Conservation (phyloP, 1,140 invertebrate species). For the Drosophila leontia region DNA sequence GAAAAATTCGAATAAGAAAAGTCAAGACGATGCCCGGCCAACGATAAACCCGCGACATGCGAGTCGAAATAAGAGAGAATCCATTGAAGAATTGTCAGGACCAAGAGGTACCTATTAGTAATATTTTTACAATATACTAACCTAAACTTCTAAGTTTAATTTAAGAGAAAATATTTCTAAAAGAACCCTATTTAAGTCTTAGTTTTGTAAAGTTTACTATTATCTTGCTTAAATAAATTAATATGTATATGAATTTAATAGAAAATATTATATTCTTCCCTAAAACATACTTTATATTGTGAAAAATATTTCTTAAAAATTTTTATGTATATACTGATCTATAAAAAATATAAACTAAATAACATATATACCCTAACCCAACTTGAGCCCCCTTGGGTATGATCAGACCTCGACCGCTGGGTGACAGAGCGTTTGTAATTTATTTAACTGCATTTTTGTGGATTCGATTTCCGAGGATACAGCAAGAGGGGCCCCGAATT, state of each 20-base stretch:
- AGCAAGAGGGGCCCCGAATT: slow-evolving; percentile 60
- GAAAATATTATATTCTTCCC: no score
- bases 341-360: not conserved
- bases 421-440: slow-evolving; percentile 83
- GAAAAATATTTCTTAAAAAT: not conserved
- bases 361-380: not conserved
- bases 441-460: slow-evolving; percentile 84
- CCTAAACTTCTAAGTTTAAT: not conserved
- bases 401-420: slow-evolving; percentile 56
- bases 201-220: not conserved
- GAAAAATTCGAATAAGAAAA: slow-evolving; percentile 44
- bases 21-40: slow-evolving; percentile 66
- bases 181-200: not conserved
- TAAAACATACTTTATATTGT: not conserved
- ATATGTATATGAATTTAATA: not conserved
- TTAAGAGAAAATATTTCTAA: not conserved
- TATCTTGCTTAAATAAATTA: not conserved
- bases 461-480: slow-evolving; percentile 75
- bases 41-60: slow-evolving; percentile 78
- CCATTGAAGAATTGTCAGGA: not conserved
- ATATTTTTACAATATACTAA: no score
- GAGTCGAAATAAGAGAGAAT: slow-evolving; percentile 28
- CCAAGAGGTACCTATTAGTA: not conserved
- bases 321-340: no score
- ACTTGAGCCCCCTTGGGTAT: not conserved